These are phyloP conservation scores for Eupithecia vulgata DNA, from an alignment of 2,888 invertebrate species.

Conservation along the genomic window DNA sequence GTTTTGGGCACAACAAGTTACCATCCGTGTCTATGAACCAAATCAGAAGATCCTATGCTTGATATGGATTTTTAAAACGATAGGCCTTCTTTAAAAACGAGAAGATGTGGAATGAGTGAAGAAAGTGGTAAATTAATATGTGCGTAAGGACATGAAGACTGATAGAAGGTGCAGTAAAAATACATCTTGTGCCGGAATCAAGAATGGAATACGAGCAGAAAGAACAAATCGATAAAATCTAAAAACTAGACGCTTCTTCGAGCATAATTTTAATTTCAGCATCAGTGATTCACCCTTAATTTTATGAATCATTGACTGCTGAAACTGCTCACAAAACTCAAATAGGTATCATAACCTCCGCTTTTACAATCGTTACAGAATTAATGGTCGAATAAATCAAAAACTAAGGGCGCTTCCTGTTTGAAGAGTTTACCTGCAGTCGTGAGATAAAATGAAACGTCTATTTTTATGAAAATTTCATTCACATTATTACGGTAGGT, in stretches of 20 bases:
- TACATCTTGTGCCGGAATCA: too few species aligned
- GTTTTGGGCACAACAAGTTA: too few species aligned
- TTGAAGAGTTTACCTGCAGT: neutral
- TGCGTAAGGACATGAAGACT: too few species aligned
- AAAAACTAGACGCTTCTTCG: neutral
- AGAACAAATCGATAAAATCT: neutral
- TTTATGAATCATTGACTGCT: slow-evolving; percentile 39
- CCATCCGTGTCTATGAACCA: too few species aligned
- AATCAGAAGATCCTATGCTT: too few species aligned
- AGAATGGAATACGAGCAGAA: neutral
- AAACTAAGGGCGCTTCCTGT: slow-evolving; percentile 14
- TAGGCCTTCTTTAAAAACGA: neutral
- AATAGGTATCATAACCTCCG: slow-evolving; percentile 48
- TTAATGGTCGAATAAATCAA: slow-evolving; percentile 56
- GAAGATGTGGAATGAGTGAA: neutral
- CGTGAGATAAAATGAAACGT: slow-evolving; percentile 5
- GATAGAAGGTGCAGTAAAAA: too few species aligned
- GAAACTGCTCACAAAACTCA: slow-evolving; percentile 47
- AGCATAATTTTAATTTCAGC: slow-evolving; percentile 22
- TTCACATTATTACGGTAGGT: neutral
- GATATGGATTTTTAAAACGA: too few species aligned
- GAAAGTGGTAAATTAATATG: too few species aligned
- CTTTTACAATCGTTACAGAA: slow-evolving; percentile 53
- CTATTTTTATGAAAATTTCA: neutral
- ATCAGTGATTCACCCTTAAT: slow-evolving; percentile 27